Evolutionary conservation across 2,888 invertebrate species (phyloP).

Genomic region (Mactromeris polynyma): DNA sequence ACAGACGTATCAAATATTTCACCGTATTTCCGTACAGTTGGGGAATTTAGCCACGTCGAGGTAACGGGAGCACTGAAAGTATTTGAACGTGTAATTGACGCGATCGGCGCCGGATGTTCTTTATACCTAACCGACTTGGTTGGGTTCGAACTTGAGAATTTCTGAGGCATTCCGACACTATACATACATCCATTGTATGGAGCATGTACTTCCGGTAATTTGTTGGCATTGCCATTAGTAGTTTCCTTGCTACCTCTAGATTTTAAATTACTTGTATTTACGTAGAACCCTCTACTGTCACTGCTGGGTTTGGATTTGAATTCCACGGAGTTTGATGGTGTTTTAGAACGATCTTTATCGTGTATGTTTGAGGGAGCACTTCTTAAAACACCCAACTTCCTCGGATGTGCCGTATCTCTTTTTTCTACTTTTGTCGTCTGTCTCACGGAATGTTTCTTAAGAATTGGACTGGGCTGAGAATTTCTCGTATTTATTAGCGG

Average conservation of each 20-base stretch:
- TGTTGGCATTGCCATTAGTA: background rate
- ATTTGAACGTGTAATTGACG: background rate
- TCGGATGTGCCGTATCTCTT: background rate
- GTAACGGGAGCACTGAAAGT: background rate
- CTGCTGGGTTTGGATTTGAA: background rate
- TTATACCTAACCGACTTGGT: constrained; percentile 24
- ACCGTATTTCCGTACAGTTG: constrained; percentile 24
- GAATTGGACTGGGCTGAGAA: background rate
- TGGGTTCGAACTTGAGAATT: background rate
- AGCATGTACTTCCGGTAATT: background rate
- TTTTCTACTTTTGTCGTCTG: background rate
- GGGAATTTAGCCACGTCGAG: constrained; percentile 11
- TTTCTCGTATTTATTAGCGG: background rate
- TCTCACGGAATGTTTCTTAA: background rate
- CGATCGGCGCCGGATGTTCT: background rate
- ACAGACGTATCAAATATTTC: constrained; percentile 52
- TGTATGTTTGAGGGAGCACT: background rate
- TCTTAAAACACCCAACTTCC: constrained; percentile 14
- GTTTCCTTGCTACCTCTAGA: background rate
- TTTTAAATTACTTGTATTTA: constrained; percentile 11
- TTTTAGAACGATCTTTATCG: background rate
- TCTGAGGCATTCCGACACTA: background rate
- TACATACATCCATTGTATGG: constrained; percentile 18
- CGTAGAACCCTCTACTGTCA: constrained; percentile 5
- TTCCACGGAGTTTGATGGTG: background rate